phyloP scores from a whole-genome alignment of 2,113 vertebrate genomes.

The Alaudala cheleensis region DNA sequence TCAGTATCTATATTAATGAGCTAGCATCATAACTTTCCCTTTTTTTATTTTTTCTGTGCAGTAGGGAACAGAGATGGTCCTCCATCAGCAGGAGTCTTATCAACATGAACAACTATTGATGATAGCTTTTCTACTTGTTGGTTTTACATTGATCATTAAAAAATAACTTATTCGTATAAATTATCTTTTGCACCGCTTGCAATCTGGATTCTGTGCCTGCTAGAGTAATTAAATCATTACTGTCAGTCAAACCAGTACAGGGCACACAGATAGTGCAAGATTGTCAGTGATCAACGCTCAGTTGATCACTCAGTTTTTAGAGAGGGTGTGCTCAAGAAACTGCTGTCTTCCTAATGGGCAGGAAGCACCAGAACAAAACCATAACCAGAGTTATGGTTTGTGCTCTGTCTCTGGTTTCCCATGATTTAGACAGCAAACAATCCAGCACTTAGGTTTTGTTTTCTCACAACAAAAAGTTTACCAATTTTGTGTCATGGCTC shows the following conservation, averaged over 20 bases:
- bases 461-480: background rate
- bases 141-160: background rate
- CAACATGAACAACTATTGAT: accelerated
- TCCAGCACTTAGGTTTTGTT: background rate
- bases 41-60: background rate
- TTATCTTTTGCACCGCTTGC: background rate
- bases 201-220: background rate
- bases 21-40: background rate
- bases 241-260: background rate
- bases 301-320: background rate
- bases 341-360: background rate
- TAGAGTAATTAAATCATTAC: background rate
- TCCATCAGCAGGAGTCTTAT: background rate
- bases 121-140: background rate
- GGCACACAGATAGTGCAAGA: background rate
- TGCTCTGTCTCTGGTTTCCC: background rate
- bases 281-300: background rate
- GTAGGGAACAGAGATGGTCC: background rate
- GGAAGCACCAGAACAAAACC: background rate
- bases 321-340: background rate
- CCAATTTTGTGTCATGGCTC: accelerated
- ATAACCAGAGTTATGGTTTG: background rate
- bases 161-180: background rate
- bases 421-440: background rate
- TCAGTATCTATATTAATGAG: background rate